Evolutionary conservation across 53 echinoderm and acorn worm species (phyloP).

Genomic region (Henricia sp.): DNA sequence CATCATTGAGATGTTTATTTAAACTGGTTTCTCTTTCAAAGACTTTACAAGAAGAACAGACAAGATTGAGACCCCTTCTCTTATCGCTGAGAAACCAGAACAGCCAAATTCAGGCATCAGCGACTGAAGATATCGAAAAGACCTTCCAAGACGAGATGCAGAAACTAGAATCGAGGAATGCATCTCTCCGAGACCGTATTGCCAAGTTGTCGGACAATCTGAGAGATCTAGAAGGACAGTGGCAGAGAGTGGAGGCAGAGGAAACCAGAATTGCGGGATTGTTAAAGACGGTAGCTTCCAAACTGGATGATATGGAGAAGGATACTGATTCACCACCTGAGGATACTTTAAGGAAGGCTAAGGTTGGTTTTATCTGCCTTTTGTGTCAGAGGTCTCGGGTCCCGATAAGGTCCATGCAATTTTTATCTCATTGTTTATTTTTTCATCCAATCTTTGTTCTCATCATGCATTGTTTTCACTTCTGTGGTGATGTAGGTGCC

Average conservation of each 20-base stretch:
- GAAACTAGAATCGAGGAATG: constrained; percentile 34
- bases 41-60: constrained; percentile 60
- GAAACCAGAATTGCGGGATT: constrained; percentile 51
- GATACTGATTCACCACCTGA: constrained; percentile 55
- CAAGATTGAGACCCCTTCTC: constrained; percentile 39
- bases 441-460: too few species aligned
- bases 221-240: constrained; percentile 51
- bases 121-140: constrained; percentile 17
- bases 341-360: constrained; percentile 51
- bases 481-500: too few species aligned
- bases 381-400: too few species aligned
- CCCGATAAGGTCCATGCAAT: too few species aligned
- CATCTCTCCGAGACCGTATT: constrained; percentile 30
- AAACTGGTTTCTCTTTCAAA: too few species aligned
- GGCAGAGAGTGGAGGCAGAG: constrained; percentile 61
- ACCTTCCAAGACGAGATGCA: constrained; percentile 36
- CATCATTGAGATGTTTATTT: too few species aligned
- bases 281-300: constrained; percentile 55
- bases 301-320: constrained; percentile 60
- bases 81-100: constrained; percentile 36
- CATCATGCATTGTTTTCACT: too few species aligned
- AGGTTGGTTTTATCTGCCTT: constrained; percentile 64
- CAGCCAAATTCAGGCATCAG: constrained; percentile 53
- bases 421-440: too few species aligned
- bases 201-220: constrained; percentile 42